Percentiles rank a stretch among this genome's conserved stretches.
These are phyloP conservation scores for Ferrisia virgata DNA, from an alignment of 2,888 invertebrate genomes.

Conservation along the genomic window DNA sequence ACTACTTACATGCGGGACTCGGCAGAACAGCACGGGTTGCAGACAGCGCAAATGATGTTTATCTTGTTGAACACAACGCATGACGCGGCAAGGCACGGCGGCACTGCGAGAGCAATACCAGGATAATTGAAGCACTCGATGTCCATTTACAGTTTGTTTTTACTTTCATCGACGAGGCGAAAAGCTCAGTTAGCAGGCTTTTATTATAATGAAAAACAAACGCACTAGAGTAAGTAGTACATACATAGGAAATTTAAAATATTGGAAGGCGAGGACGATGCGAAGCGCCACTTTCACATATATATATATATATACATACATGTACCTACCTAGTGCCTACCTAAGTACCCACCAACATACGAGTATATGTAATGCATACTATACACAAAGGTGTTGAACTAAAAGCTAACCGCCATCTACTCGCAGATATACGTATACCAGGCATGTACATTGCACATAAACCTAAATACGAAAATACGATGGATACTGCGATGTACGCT, in stretches of 20 bases:
- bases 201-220: neutral
- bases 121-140: neutral
- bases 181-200: neutral
- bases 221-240: neutral
- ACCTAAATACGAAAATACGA: too few species aligned
- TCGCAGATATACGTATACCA: too few species aligned
- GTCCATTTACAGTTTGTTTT: neutral
- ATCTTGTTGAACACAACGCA: neutral
- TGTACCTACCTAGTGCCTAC: too few species aligned
- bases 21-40: too few species aligned
- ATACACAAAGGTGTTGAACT: too few species aligned
- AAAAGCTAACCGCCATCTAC: too few species aligned
- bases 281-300: neutral
- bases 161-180: neutral
- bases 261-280: neutral
- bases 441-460: too few species aligned
- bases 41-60: neutral
- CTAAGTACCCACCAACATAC: too few species aligned
- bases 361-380: too few species aligned
- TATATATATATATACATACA: too few species aligned
- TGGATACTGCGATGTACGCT: too few species aligned
- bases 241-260: neutral
- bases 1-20: too few species aligned
- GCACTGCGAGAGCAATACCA: neutral
- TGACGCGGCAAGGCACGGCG: neutral